phyloP scores from a whole-genome alignment of 2,888 invertebrate species.

The Caenorhabditis doughertyi region DNA sequence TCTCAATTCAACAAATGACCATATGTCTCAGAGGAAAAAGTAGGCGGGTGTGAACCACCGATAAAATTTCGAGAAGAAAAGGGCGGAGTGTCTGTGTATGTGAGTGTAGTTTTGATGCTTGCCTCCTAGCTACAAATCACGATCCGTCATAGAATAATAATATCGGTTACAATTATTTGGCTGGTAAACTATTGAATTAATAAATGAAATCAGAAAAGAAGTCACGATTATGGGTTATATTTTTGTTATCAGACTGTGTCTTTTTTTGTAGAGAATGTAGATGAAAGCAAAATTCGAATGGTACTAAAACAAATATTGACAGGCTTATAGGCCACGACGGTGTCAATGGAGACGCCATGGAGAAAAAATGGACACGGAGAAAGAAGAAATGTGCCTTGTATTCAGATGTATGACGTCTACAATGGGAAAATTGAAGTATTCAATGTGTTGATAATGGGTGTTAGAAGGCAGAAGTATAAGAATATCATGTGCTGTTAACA shows the following conservation, averaged over 20 bases:
- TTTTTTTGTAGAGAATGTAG: conserved; percentile 10
- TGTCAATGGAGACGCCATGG: conserved; percentile 21
- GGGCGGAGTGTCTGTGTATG: conserved; percentile 27
- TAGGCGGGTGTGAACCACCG: conserved; percentile 24
- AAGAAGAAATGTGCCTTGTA: conserved; percentile 20
- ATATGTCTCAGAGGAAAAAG: background rate
- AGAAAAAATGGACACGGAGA: background rate
- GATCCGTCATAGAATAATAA: conserved; percentile 15
- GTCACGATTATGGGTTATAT: conserved; percentile 36
- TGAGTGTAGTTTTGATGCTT: conserved; percentile 17
- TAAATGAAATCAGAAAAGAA: conserved; percentile 12
- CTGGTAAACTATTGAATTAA: conserved; percentile 1
- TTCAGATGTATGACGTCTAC: conserved; percentile 1
- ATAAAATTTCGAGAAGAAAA: conserved; percentile 26
- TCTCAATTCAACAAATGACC: conserved; percentile 14
- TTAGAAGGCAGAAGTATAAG: conserved; percentile 39
- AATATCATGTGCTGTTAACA: conserved; percentile 15
- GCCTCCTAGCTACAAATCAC: conserved; percentile 39
- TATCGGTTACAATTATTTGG: background rate
- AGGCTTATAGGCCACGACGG: background rate
- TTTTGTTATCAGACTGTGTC: conserved; percentile 51
- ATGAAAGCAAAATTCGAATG: conserved; percentile 31
- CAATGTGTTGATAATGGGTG: conserved; percentile 12
- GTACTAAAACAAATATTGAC: conserved; percentile 50
- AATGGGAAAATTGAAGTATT: background rate